Evolutionary conservation across 2,797 vertebrate genomes (phyloP).

Genomic region (Acrossocheilus fasciatus): DNA sequence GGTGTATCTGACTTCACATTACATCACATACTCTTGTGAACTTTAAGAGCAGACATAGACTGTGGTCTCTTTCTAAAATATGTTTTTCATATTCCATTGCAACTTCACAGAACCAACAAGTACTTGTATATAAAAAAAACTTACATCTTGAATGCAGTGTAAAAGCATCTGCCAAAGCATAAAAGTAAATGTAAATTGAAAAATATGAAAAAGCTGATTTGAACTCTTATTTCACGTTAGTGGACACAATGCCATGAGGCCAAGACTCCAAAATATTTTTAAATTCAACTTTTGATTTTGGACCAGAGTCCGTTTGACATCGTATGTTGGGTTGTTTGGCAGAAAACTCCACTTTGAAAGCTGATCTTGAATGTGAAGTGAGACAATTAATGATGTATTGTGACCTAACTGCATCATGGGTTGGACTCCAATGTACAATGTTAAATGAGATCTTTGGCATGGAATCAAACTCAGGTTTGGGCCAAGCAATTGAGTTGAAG

Average conservation of each 20-base stretch:
- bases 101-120: neutral
- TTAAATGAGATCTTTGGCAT: neutral
- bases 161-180: neutral
- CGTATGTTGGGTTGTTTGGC: neutral
- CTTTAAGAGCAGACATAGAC: slow-evolving; percentile 4
- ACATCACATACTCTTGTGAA: slow-evolving; percentile 8
- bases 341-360: neutral
- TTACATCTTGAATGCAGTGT: neutral
- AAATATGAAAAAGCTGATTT: neutral
- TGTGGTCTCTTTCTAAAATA: neutral
- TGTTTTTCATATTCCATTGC: neutral
- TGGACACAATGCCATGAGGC: neutral
- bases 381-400: neutral
- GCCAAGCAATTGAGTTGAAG: neutral
- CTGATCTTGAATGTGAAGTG: neutral
- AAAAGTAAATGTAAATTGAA: neutral
- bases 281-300: no score
- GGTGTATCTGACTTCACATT: slow-evolving; percentile 18
- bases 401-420: neutral
- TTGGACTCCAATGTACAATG: neutral
- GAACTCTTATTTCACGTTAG: neutral
- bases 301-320: neutral
- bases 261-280: no score
- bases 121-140: neutral
- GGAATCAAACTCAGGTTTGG: neutral